Evolutionary conservation across 2,888 invertebrate species (phyloP), one percentile per base, ranked within the genome.

Genomic region (Nezara viridula): DNA sequence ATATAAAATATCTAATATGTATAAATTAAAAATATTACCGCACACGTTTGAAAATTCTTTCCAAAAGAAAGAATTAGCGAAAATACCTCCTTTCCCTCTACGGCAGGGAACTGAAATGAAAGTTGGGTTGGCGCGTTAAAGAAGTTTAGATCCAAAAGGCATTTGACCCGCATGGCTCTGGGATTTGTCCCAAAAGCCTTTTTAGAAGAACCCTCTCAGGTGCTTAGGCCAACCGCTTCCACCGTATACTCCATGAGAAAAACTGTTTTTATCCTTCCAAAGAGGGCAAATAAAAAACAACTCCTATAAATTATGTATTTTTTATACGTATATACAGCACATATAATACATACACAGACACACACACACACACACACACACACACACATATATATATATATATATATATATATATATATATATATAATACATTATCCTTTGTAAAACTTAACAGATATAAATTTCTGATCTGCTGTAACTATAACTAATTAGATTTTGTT

Each of bases 111-210:
- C 66, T 6, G 16, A 81, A 44, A 44, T 44, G 44, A 47, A 81
- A 44, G 44, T 81, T n/a, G 24, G 81, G 12, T 47, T 14, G 81
- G n/a, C 37, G 81, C 4, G 37, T 44, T 40, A 47, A n/a, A 47
- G 81, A 81, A 81, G 81, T 81, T 81, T 81, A n/a, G 81, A 81
- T n/a, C 81, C 44, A n/a, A 81, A 81, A 81, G 66, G 81, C 81
- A 81, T 81, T 44, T 44, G 81, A 81, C 81, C 81, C 44, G 44
- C n/a, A 81, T n/a, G 81, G n/a, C 47, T 47, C n/a, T 4, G 81
- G 81, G 81, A 81, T 81, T 81, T 81, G n/a, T 44, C 44, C n/a
- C 81, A 47, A 73, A 73, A 81, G 81, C 44, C 81, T 47, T 81
- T 73, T 73, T 73, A 73, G 66, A 60, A 77, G 77, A 81, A 81